Evolutionary conservation across 1,140 invertebrate species (phyloP), one percentile per base, ranked within the genome.

Genomic region (Lordiphosa clarofinis): DNA sequence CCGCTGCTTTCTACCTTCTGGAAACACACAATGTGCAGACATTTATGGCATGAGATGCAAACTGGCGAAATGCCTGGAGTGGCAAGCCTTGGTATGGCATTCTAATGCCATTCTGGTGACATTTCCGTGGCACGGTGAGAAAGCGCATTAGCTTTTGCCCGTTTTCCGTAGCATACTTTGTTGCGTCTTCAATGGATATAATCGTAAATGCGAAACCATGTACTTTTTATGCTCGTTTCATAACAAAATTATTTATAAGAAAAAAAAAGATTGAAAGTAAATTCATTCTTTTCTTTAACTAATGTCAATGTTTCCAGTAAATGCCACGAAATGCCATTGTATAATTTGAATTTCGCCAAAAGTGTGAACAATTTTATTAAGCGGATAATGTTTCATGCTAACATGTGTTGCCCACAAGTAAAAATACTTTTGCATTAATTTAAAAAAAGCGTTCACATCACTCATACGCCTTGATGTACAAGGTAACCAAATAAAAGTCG

Each of bases 281-380:
- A 15, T 15, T 21, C 21, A 0, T 21, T 21, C 21, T 21, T 4
- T 21, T 21, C 4, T 2, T 0, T 4, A 21, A 4, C 15, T 1
- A 21, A 21, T 0, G 3, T 3, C 21, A 21, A 21, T 21, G 3
- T 21, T 21, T 21, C 2, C 35, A 54, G 24, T 21, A 9, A 21
- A 52, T 33, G 64, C 31, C 35, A 52, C 31, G 64, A 53, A 58
- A 56, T n/a, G 11, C 11, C 37, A 4, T 31, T n/a, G 9, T 13
- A 7, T 8, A 31, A 9, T n/a, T 46, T 1, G 43, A 46, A 46
- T 28, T 28, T 7, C 49, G 69, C 57, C 53, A 74, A 70, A 66
- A 81, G 74, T 81, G 75, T 81, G 75, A 71, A 74, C 52, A 70
- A 73, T 78, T 82, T 73, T 70, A 82, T 84, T 82, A 73, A 70